Base-by-base conservation (phyloP, 2,888 invertebrate genomes). In the Disparrhopalites patrizii region DNA sequence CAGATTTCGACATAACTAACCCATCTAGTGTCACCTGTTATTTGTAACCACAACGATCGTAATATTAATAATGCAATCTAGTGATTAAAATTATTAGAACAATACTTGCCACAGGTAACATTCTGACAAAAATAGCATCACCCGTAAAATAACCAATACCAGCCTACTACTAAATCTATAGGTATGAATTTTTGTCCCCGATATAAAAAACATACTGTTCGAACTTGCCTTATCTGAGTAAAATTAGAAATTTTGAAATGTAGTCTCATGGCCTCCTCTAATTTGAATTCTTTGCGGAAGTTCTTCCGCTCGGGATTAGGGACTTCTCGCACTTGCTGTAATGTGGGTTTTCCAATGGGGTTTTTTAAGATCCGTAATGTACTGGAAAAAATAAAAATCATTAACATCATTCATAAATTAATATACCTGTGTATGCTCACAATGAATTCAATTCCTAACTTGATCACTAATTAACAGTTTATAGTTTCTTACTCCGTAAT, bases 261-360 rank as follows among this genome's bases (percentile, higher is more conserved):
- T 15, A 66, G 52, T 52, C 68, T 63, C 3, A 56, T 5, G 18
- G 65, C 52, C 27, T 68, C 62, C 31, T 68, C 51, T 5, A 65
- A 18, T 47, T 30, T 61, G 61, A 66, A 68, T 23, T 67, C 54
- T 20, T 60, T 50, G 18, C 73, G 67, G 38, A 69, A 70, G 10
- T 69, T 43, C 28, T 55, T 31, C 20, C 74, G 62, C n/a, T 70
- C 66, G 1, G 23, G 50, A 47, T 68, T 66, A 20, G 66, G 66
- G 3, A 74, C 67, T 33, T 69, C 50, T 10, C 66, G 63, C 2
- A 74, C 70, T 28, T 65, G 68, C 15, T 54, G 66, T 15, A 71
- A 47, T 3, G 73, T 68, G 10, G 67, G 58, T 30, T 71, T 60
- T 3, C 50, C 33, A 23, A 66, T 68, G 1, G 72, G 71, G 18